phyloP scores from a whole-genome alignment of 1,140 invertebrate genomes.

The Samia ricini region DNA sequence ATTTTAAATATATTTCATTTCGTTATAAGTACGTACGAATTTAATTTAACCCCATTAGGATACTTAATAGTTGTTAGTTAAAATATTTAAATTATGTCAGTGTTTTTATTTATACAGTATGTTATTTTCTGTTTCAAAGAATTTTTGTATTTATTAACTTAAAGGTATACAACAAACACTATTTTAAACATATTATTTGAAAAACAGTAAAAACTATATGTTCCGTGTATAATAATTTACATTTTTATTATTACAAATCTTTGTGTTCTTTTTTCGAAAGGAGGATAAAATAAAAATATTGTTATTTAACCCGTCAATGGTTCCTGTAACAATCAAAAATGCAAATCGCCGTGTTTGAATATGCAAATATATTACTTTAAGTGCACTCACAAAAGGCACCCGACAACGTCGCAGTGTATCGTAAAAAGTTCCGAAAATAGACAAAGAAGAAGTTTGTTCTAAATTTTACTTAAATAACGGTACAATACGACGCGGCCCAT shows the following conservation, averaged over 20 bases:
- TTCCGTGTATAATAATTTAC: neutral
- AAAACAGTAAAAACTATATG: neutral
- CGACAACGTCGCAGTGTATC: constrained; percentile 32
- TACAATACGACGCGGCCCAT: constrained; percentile 28
- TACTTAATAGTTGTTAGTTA: too few species aligned
- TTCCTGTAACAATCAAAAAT: constrained; percentile 37
- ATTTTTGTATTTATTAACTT: neutral
- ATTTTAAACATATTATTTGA: neutral
- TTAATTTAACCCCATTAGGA: too few species aligned
- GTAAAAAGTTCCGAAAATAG: constrained; percentile 61
- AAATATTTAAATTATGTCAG: neutral
- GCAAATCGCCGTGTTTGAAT: constrained; percentile 55
- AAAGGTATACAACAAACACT: too few species aligned
- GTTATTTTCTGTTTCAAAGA: neutral
- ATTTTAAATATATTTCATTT: too few species aligned
- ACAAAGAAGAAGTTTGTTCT: constrained; percentile 53
- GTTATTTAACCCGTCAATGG: constrained; percentile 38
- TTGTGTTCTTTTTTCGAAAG: constrained; percentile 39
- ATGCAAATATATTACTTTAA: constrained; percentile 60
- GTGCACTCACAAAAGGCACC: constrained; percentile 39
- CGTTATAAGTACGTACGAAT: too few species aligned
- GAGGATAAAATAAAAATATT: constrained; percentile 34
- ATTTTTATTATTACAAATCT: constrained; percentile 53
- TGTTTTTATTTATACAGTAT: neutral
- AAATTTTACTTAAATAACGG: constrained; percentile 58